Percentiles rank a stretch among this genome's conserved stretches.
Conservation (phyloP, 2,113 vertebrate species). For the Benthochromis sp. region DNA sequence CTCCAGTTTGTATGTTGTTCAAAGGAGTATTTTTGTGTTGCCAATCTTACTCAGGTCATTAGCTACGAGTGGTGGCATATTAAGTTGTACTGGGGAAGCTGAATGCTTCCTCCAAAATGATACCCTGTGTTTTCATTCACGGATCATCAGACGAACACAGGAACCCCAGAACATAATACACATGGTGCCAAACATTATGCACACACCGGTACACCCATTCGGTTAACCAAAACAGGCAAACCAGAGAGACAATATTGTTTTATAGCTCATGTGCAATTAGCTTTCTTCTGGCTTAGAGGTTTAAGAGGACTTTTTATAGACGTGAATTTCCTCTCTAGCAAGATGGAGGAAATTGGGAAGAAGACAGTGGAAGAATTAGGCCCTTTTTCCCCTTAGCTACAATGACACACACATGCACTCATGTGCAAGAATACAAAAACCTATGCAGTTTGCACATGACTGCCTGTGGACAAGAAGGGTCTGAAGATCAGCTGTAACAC, state of each 20-base stretch:
- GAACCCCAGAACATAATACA: neutral
- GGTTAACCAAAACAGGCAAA: neutral
- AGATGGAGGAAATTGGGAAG: neutral
- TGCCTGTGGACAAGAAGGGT: neutral
- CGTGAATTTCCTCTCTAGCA: neutral
- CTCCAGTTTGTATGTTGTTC: neutral
- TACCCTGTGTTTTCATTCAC: neutral
- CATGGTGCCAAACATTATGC: neutral
- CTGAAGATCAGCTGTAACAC: slow-evolving; percentile 30
- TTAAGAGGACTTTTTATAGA: slow-evolving; percentile 5
- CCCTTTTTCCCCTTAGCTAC: neutral
- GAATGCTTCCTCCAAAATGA: slow-evolving; percentile 1
- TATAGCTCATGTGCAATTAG: neutral
- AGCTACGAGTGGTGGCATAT: slow-evolving; percentile 22
- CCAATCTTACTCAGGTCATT: slow-evolving; percentile 25
- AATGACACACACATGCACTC: neutral
- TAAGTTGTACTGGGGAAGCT: slow-evolving; percentile 25
- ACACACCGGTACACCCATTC: neutral
- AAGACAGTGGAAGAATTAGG: neutral
- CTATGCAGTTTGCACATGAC: neutral
- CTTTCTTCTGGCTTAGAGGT: neutral
- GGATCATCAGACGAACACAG: neutral
- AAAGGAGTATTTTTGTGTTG: neutral
- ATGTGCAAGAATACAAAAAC: neutral
- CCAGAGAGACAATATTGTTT: neutral